phyloP scores from a whole-genome alignment of 2,797 vertebrate species.

The Merluccius polli region DNA sequence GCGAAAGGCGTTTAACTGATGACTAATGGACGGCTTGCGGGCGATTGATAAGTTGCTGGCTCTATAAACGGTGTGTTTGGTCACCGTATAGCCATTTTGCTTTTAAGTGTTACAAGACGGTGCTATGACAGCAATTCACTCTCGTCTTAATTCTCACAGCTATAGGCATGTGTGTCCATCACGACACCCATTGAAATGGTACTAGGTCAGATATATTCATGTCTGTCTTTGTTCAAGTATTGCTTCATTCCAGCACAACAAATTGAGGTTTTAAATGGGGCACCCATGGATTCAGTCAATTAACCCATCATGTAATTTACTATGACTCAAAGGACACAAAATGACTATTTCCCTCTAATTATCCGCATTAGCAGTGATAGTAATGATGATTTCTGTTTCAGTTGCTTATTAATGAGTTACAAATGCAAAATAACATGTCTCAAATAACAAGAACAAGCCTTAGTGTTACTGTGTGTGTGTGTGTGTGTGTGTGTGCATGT shows the following conservation, averaged over 20 bases:
- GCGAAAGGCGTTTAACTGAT: conserved; percentile 19
- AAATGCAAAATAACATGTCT: neutral
- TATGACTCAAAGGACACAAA: neutral
- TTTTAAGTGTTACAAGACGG: conserved; percentile 20
- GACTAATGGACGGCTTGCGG: conserved; percentile 17
- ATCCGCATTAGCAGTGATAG: neutral
- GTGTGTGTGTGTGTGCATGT: neutral
- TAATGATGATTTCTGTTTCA: neutral
- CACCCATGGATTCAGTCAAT: neutral
- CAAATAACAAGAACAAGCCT: neutral
- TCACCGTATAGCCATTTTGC: conserved; percentile 5
- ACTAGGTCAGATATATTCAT: neutral
- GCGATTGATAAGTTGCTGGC: conserved; percentile 10
- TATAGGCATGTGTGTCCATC: neutral
- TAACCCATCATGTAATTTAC: neutral
- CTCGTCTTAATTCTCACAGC: conserved; percentile 28
- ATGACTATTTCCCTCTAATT: neutral
- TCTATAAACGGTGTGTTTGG: neutral
- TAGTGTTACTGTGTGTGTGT: neutral
- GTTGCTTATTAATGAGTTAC: neutral
- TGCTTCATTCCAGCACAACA: neutral
- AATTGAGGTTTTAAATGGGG: neutral
- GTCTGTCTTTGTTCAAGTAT: neutral
- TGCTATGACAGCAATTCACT: conserved; percentile 47
- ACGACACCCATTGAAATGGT: neutral